Base-by-base conservation (phyloP, 1,140 invertebrate species). In the Rhagoletis zephyria region DNA sequence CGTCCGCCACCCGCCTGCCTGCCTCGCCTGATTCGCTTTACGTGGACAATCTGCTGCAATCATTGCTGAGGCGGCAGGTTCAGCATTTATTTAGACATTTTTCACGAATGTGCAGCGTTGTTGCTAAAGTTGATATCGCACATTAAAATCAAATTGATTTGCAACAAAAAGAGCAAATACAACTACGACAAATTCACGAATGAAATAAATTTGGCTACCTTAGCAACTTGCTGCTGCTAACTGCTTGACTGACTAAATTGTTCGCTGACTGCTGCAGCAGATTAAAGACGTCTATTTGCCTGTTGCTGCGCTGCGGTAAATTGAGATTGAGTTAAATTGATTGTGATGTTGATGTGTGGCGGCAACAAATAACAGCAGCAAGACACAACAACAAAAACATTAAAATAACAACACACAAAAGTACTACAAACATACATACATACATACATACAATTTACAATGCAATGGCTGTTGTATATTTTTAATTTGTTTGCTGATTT, bases 271-370 rank as follows among this genome's bases (percentile, higher is more conserved):
- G 30, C 30, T 30, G 74, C 16, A 56, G 48, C 45, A 56, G 48
- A 81, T 81, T 81, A 19, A 30, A 56, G 14, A 81, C 48, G 42
- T 19, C 16, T 56, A 56, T 81, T 81, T 30, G 51, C 45, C 48
- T 30, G 61, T 6, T 30, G 30, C 30, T 30, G 30, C 19, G 74
- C 48, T 56, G 74, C 74, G 51, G 14, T 81, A 14, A 81, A 81
- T 56, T 81, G 74, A 56, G 74, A 56, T 81, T 81, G 74, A 81
- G 42, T 56, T n/a, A 81, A 81, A 81, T 81, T 81, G 74, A 56
- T 81, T 42, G 48, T 16, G 74, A 81, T n/a, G 74, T 81, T 81
- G 74, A 81, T 81, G 74, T 81, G 74, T 48, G 30, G 42, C 48
- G 30, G 42, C n/a, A 81, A 9, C 48, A 51, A 56, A 12, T 42